Conservation (phyloP, 2,797 vertebrate species). For the Arremon brunneinucha region DNA sequence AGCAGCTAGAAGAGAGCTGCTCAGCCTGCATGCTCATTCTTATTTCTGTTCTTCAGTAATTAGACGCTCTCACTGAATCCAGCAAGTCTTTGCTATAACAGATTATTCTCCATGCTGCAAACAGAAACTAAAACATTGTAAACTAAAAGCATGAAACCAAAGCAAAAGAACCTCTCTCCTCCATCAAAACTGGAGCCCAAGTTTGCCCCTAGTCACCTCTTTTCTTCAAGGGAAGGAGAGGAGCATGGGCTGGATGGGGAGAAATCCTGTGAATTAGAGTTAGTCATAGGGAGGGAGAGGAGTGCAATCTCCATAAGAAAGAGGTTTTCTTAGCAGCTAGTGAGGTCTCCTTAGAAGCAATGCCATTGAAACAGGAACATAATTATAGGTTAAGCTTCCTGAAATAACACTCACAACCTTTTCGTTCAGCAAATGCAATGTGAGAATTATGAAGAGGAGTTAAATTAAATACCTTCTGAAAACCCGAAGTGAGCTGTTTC, state of each 20-base stretch:
- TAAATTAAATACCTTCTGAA: slow-evolving; percentile 46
- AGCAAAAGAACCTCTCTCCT: background rate
- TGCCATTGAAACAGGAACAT: slow-evolving; percentile 45
- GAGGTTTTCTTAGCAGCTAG: slow-evolving; percentile 6
- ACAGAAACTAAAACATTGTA: background rate
- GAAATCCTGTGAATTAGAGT: slow-evolving; percentile 31
- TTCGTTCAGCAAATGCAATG: background rate
- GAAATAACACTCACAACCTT: slow-evolving; percentile 31
- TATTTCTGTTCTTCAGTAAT: background rate
- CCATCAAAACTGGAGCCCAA: background rate
- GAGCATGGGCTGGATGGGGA: background rate
- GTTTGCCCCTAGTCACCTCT: background rate
- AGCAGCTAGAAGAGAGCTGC: background rate
- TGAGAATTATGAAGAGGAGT: slow-evolving; percentile 45
- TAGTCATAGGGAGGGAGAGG: background rate
- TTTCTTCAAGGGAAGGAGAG: background rate
- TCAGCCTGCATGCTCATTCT: background rate
- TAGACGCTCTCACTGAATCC: background rate
- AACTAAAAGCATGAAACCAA: background rate
- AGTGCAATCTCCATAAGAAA: slow-evolving; percentile 55
- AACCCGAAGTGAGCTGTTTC: slow-evolving; percentile 40
- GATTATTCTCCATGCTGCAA: background rate
- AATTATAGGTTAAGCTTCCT: slow-evolving; percentile 58
- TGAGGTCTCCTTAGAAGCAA: background rate
- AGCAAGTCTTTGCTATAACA: background rate